A percentile compares a stretch with the other conserved stretches of the same genome.
Conservation (phyloP, 2,888 invertebrate genomes). For the Parelbella ahira region DNA sequence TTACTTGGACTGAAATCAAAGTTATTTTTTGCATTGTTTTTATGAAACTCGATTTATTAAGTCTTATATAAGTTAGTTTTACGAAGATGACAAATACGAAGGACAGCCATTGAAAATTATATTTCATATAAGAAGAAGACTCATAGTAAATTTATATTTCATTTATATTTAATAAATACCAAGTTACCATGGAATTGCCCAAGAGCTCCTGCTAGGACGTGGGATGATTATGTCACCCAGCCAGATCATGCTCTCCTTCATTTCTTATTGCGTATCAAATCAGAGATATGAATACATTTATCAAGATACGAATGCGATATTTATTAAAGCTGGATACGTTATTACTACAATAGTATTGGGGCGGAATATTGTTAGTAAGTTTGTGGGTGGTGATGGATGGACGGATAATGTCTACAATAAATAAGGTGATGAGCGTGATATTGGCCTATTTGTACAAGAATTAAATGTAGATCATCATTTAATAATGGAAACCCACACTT, state of each 20-base stretch:
- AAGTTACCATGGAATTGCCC: conserved; percentile 39
- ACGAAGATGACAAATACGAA: no score
- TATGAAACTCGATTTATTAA: no score
- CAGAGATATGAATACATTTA: conserved; percentile 58
- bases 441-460: conserved; percentile 1
- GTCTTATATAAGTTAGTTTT: no score
- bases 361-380: conserved; percentile 27
- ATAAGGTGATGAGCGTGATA: conserved; percentile 8
- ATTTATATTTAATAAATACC: no score
- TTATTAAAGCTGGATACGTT: conserved; percentile 42
- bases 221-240: conserved; percentile 46
- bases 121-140: no score
- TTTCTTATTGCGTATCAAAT: conserved; percentile 54
- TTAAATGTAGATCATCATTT: conserved; percentile 3
- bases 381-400: conserved; percentile 21
- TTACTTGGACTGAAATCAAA: no score
- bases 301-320: conserved; percentile 49
- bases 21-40: no score
- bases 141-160: no score
- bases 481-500: background rate
- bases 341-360: conserved; percentile 42
- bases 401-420: conserved; percentile 2
- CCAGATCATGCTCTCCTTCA: conserved; percentile 52
- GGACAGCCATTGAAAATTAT: no score
- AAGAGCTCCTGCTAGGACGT: conserved; percentile 36